phyloP scores from a whole-genome alignment of 2,797 vertebrate species.

The Danio albolineatus region DNA sequence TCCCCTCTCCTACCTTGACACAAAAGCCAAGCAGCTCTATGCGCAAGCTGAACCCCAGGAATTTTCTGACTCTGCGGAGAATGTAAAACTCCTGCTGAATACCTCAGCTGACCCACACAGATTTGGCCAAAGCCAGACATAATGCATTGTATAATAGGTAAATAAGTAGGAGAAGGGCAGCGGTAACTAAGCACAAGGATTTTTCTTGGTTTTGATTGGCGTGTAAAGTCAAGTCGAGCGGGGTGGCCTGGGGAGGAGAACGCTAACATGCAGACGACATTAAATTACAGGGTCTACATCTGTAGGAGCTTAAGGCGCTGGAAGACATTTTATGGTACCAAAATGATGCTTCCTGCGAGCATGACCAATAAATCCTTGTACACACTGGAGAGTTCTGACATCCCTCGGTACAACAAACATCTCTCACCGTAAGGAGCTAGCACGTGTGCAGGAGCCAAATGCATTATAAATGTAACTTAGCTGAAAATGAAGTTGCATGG shows the following conservation, averaged over 20 bases:
- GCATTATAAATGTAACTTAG: background rate
- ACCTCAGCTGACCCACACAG: constrained; percentile 51
- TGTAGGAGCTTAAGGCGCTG: constrained; percentile 72
- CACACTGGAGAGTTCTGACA: constrained; percentile 36
- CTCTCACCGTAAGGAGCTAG: background rate
- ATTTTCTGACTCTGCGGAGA: constrained; percentile 64
- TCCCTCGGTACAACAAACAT: constrained; percentile 59
- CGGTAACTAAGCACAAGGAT: constrained; percentile 1
- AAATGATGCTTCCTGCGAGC: constrained; percentile 52
- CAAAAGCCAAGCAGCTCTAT: constrained; percentile 64
- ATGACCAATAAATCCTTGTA: constrained; percentile 57
- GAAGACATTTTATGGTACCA: constrained; percentile 67
- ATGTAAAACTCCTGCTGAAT: constrained; percentile 63
- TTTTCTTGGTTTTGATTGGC: constrained; percentile 10
- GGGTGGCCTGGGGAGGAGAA: constrained; percentile 72
- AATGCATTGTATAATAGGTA: constrained; percentile 25
- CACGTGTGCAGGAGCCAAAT: background rate
- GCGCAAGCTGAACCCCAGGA: constrained; percentile 67
- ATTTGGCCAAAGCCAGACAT: constrained; percentile 1
- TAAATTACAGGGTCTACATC: constrained; percentile 75
- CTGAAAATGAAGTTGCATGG: background rate
- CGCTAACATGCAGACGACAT: constrained; percentile 71
- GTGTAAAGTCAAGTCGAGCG: constrained; percentile 33
- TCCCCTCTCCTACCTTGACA: constrained; percentile 64
- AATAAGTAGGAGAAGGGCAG: constrained; percentile 18